Evolutionary conservation across 2,797 vertebrate genomes (phyloP), one percentile per base, ranked within the genome.

Genomic region (Siniperca obscura): DNA sequence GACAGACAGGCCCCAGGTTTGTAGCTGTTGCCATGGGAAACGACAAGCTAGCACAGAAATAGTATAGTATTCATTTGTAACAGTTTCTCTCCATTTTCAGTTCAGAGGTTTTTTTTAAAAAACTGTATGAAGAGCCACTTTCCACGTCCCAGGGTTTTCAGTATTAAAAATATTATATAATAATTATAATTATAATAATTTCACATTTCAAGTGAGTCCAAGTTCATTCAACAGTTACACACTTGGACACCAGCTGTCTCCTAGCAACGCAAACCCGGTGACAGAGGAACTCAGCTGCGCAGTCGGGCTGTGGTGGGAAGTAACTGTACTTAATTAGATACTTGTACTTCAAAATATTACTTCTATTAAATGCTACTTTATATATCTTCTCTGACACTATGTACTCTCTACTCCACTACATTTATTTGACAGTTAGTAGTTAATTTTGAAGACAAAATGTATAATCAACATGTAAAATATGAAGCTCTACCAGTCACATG

Each of bases 21-120:
- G 50, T 25, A 60, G 53, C 40, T 59, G 65, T 38, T 59, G 72
- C 38, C 46, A 67, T 19, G 74, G 27, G 5, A 82, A 53, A 80
- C 42, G 16, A 66, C 7, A 48, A 21, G 16, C 27, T 61, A 10
- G 40, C 19, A 12, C 44, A 25, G 5, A 36, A 14, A 5, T 38
- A 7, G 22, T 46, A 44, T 44, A 44, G 44, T 27, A 13, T 5
- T 36, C 36, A 27, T 50, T 52, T 56, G 6, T 12, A 22, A 30
- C 42, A 11, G 22, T 14, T 50, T 40, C 21, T 16, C 3, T 34
- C 13, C 7, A 7, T 48, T 46, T 34, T 30, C 1, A 17, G 21
- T 16, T 42, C 4, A 52, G 12, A 13, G 25, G 27, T 30, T 34
- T 21, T 1, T 42, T 70, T 42, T 2, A 21, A 27, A 10, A 21